These are phyloP conservation scores for Scotopteryx bipunctaria DNA, from an alignment of 2,888 invertebrate genomes.

Conservation along the genomic window DNA sequence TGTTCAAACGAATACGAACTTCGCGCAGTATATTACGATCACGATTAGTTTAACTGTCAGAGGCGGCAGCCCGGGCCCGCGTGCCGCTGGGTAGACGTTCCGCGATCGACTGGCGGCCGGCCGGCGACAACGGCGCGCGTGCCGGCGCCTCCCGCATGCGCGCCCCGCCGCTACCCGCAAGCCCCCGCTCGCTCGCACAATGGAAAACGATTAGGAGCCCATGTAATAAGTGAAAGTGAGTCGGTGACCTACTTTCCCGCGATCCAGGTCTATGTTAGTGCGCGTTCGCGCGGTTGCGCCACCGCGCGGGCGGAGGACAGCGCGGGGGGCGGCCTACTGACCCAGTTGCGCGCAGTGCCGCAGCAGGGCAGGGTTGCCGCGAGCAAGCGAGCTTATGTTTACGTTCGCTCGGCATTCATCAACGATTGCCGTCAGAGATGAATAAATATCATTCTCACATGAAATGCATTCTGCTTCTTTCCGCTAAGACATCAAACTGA, in stretches of 20 bases:
- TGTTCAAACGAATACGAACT: constrained; percentile 57
- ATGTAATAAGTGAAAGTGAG: constrained; percentile 95
- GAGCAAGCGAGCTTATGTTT: constrained; percentile 73
- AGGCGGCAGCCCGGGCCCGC: constrained; percentile 61
- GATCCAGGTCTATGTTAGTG: constrained; percentile 96
- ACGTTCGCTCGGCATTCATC: constrained; percentile 69
- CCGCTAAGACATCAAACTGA: neutral
- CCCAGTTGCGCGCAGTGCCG: constrained; percentile 89
- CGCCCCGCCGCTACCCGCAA: constrained; percentile 76
- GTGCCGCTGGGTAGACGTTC: constrained; percentile 69
- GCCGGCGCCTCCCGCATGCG: constrained; percentile 81
- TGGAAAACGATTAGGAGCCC: constrained; percentile 89
- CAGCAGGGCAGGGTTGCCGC: constrained; percentile 84
- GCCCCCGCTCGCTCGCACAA: constrained; percentile 85
- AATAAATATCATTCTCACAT: constrained; percentile 30
- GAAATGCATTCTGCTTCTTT: constrained; percentile 9
- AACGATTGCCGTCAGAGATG: constrained; percentile 43
- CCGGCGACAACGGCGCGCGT: constrained; percentile 78
- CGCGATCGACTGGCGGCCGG: constrained; percentile 81
- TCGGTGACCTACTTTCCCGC: constrained; percentile 95
- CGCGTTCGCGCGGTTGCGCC: constrained; percentile 82
- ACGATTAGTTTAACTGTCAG: constrained; percentile 51
- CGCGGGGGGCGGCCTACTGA: constrained; percentile 90
- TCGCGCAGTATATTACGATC: constrained; percentile 74
- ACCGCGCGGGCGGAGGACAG: constrained; percentile 80